These are phyloP conservation scores for Doryteuthis pealeii DNA, from an alignment of 1,140 invertebrate species.

Conservation along the genomic window DNA sequence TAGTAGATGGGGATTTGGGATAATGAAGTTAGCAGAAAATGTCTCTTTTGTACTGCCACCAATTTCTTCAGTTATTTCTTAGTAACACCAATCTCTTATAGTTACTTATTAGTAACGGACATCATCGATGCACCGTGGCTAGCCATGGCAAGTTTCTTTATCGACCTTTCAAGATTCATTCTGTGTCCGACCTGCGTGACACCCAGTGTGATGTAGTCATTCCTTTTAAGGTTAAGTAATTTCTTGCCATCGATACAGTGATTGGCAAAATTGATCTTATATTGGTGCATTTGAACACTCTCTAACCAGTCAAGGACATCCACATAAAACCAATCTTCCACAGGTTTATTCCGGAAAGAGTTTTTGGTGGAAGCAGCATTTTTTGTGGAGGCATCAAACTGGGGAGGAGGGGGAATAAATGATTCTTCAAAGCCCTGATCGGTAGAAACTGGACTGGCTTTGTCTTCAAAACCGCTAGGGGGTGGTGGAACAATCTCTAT, in stretches of 20 bases:
- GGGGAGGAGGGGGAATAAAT: constrained; percentile 43
- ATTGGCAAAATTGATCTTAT: constrained; percentile 51
- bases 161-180: constrained; percentile 55
- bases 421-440: constrained; percentile 28
- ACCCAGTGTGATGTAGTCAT: constrained; percentile 54
- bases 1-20: too few species aligned
- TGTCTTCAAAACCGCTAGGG: constrained; percentile 44
- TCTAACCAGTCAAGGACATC: constrained; percentile 58
- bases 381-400: constrained; percentile 19
- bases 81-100: too few species aligned
- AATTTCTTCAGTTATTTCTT: too few species aligned
- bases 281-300: constrained; percentile 51
- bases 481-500: constrained; percentile 41
- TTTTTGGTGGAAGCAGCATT: constrained; percentile 23
- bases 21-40: too few species aligned
- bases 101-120: too few species aligned
- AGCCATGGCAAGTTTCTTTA: constrained; percentile 49
- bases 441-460: constrained; percentile 9
- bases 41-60: too few species aligned
- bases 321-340: constrained; percentile 49
- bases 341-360: constrained; percentile 43
- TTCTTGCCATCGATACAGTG: constrained; percentile 53
- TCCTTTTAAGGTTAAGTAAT: constrained; percentile 46
- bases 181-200: constrained; percentile 56
- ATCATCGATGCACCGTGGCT: too few species aligned